Conservation (phyloP, 2,888 invertebrate genomes). For the Notodonta dromedarius region DNA sequence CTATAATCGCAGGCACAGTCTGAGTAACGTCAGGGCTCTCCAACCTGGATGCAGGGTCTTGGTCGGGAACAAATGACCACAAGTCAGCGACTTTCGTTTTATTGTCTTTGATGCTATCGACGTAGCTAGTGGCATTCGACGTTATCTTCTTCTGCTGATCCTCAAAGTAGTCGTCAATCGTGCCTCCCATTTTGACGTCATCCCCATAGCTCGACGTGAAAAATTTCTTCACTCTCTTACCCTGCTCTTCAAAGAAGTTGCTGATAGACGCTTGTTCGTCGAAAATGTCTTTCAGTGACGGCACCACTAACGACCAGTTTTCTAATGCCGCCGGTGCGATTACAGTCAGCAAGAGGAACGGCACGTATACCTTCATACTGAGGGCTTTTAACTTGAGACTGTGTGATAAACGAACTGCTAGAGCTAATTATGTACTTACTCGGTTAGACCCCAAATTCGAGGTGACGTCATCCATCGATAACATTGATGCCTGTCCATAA, state of each 20-base stretch:
- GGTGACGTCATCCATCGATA: constrained; percentile 47
- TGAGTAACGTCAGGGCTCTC: constrained; percentile 64
- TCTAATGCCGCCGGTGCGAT: constrained; percentile 24
- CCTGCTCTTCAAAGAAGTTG: constrained; percentile 40
- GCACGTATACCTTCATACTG: constrained; percentile 39
- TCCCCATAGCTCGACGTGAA: constrained; percentile 45
- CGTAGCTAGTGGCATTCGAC: constrained; percentile 56
- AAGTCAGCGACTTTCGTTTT: constrained; percentile 54
- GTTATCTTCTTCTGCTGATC: constrained; percentile 57
- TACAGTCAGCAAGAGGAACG: constrained; percentile 22
- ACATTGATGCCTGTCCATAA: constrained; percentile 12
- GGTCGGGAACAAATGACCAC: constrained; percentile 52
- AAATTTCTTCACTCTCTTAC: constrained; percentile 51
- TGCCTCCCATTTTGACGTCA: constrained; percentile 49
- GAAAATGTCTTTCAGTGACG: constrained; percentile 33
- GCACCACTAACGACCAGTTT: constrained; percentile 33
- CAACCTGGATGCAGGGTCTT: constrained; percentile 43
- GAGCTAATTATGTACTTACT: constrained; percentile 40
- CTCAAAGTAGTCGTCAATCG: constrained; percentile 60
- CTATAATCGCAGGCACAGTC: constrained; percentile 67
- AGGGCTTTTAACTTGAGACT: constrained; percentile 29
- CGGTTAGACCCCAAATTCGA: constrained; percentile 47
- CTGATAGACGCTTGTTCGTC: constrained; percentile 27
- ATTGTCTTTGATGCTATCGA: constrained; percentile 55
- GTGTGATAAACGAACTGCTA: constrained; percentile 26